Percentiles rank a stretch among this genome's conserved stretches.
Evolutionary conservation across 2,797 vertebrate genomes (phyloP).

Genomic region (Limnodromus scolopaceus): DNA sequence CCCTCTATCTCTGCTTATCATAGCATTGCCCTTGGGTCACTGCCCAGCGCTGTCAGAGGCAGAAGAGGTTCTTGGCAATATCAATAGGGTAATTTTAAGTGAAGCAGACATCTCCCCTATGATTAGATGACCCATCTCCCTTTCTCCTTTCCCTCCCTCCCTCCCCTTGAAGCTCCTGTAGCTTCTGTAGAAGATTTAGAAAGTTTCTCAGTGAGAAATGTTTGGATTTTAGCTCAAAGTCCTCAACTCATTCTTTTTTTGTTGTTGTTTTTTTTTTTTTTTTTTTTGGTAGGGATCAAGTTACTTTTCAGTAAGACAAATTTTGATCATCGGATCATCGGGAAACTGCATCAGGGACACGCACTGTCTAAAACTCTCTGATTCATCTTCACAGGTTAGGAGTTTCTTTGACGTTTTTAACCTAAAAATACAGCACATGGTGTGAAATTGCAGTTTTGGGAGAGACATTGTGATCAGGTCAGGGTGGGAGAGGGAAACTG

Average conservation of each 20-base stretch:
- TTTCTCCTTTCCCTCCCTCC: not conserved
- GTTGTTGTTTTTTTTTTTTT: not conserved
- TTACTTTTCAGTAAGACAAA: not conserved
- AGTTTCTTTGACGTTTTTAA: not conserved
- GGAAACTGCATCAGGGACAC: not conserved
- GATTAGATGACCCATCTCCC: not conserved
- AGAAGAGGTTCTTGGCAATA: not conserved
- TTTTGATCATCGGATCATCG: not conserved
- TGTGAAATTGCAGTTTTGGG: not conserved
- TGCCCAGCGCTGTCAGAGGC: not conserved
- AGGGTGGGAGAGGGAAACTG: accelerated
- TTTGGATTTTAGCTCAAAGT: not conserved
- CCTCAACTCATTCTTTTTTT: not conserved
- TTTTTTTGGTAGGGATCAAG: accelerated
- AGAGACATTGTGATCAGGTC: accelerated
- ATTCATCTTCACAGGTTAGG: not conserved
- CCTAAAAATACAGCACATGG: accelerated
- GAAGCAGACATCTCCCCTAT: not conserved
- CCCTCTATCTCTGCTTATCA: not conserved
- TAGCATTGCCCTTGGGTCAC: not conserved
- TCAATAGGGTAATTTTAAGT: not conserved
- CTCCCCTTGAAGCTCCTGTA: not conserved
- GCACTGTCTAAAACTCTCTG: not conserved
- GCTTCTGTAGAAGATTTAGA: not conserved
- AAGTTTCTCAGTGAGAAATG: not conserved